Percentiles rank a stretch among this genome's conserved stretches.
Evolutionary conservation across 1,140 invertebrate species (phyloP).

Genomic region (Ephestia elutella): DNA sequence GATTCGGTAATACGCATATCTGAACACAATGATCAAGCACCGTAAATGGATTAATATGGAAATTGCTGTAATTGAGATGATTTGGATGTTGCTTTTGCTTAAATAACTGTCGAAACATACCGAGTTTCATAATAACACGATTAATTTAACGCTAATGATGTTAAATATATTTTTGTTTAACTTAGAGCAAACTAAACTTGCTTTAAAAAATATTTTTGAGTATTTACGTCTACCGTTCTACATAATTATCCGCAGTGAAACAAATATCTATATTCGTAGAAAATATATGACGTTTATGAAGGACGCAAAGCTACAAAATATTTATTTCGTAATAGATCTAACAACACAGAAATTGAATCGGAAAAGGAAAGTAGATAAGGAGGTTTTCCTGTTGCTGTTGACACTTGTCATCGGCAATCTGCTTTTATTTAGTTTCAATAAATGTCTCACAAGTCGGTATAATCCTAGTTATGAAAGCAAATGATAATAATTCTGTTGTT

Average conservation of each 20-base stretch:
- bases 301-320: neutral
- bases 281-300: neutral
- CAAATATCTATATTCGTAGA: too few species aligned
- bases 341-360: neutral
- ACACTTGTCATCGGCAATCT: neutral
- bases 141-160: too few species aligned
- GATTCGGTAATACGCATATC: conserved; percentile 1
- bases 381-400: neutral
- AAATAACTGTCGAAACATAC: too few species aligned
- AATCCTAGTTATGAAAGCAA: neutral
- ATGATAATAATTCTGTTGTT: too few species aligned
- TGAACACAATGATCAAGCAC: neutral
- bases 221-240: too few species aligned
- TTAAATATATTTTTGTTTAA: too few species aligned
- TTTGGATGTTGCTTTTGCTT: neutral
- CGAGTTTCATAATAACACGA: too few species aligned
- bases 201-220: too few species aligned
- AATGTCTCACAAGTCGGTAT: neutral
- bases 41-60: conserved; percentile 3
- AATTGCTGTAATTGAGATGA: neutral
- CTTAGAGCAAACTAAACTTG: too few species aligned
- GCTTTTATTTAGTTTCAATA: neutral
- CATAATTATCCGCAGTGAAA: too few species aligned
- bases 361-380: neutral
- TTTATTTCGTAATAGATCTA: neutral